Percentiles rank a stretch among this genome's conserved stretches.
These are phyloP conservation scores for Vanessa atalanta DNA, from an alignment of 1,140 invertebrate species.

Conservation along the genomic window DNA sequence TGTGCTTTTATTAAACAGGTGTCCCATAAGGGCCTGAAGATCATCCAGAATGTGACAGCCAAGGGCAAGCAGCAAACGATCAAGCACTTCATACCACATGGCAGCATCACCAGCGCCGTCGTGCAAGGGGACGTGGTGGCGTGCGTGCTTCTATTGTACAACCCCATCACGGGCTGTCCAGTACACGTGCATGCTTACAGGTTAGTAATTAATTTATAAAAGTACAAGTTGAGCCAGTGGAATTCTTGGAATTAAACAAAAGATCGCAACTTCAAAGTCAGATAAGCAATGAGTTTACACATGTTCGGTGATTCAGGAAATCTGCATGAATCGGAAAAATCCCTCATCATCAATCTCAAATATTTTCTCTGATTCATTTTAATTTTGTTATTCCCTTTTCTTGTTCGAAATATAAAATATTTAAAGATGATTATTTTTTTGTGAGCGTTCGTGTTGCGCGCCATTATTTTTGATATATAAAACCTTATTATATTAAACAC, in stretches of 20 bases:
- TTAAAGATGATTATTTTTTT: neutral
- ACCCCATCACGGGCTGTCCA: slow-evolving; percentile 92
- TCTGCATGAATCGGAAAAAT: too few relatives aligned
- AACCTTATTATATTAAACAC: neutral
- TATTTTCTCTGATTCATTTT: too few relatives aligned
- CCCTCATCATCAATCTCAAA: too few relatives aligned
- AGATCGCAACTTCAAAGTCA: too few relatives aligned
- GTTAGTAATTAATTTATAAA: slow-evolving; percentile 36
- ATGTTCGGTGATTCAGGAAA: too few relatives aligned
- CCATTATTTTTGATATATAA: neutral
- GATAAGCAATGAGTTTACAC: too few relatives aligned
- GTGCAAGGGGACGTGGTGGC: slow-evolving; percentile 95
- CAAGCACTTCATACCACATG: slow-evolving; percentile 97
- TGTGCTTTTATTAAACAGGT: slow-evolving; percentile 83
- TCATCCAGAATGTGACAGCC: slow-evolving; percentile 89
- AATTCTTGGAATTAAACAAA: too few relatives aligned
- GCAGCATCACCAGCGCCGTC: slow-evolving; percentile 93
- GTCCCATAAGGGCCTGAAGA: slow-evolving; percentile 95
- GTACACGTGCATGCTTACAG: slow-evolving; percentile 97
- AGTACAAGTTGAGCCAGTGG: too few relatives aligned
- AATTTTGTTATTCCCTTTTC: too few relatives aligned
- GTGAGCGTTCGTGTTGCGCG: neutral
- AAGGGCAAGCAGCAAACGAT: slow-evolving; percentile 85
- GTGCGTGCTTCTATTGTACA: slow-evolving; percentile 93
- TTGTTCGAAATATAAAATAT: too few relatives aligned